A percentile compares a stretch with the other conserved stretches of the same genome.
Evolutionary conservation across 2,888 invertebrate species (phyloP).

Genomic region (Pyrrhosoma nymphula): DNA sequence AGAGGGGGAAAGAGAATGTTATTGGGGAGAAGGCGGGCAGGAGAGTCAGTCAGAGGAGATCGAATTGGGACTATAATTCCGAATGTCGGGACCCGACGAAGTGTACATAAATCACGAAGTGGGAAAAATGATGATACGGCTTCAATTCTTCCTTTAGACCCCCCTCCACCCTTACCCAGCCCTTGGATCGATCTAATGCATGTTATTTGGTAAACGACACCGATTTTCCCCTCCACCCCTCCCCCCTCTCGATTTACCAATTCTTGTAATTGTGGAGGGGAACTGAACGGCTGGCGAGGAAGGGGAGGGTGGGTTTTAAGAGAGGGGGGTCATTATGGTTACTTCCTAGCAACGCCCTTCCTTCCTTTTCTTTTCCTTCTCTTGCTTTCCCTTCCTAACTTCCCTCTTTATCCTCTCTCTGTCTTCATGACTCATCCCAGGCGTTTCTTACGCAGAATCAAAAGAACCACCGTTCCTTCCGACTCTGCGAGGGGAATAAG

Average conservation of each 20-base stretch:
- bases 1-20: neutral
- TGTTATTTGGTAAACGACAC: slow-evolving; percentile 65
- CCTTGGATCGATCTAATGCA: slow-evolving; percentile 34
- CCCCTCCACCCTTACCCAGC: neutral
- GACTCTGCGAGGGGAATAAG: too few species aligned
- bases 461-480: too few species aligned
- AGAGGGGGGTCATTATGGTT: slow-evolving; percentile 46
- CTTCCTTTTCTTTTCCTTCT: slow-evolving; percentile 71
- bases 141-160: slow-evolving; percentile 41
- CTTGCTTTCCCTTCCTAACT: slow-evolving; percentile 68
- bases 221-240: slow-evolving; percentile 28
- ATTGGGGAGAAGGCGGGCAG: slow-evolving; percentile 50
- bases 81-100: slow-evolving; percentile 49
- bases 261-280: slow-evolving; percentile 60
- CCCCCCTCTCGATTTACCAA: slow-evolving; percentile 38
- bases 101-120: slow-evolving; percentile 62
- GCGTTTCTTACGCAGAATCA: slow-evolving; percentile 33
- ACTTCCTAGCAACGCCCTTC: slow-evolving; percentile 70
- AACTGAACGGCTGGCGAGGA: too few species aligned
- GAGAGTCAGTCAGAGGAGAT: slow-evolving; percentile 67
- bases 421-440: slow-evolving; percentile 69
- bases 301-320: neutral
- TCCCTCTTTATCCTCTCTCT: slow-evolving; percentile 69
- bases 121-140: slow-evolving; percentile 65
- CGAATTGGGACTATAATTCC: slow-evolving; percentile 70